Evolutionary conservation across 1,140 invertebrate genomes (phyloP).

Genomic region (Lordiphosa collinella): DNA sequence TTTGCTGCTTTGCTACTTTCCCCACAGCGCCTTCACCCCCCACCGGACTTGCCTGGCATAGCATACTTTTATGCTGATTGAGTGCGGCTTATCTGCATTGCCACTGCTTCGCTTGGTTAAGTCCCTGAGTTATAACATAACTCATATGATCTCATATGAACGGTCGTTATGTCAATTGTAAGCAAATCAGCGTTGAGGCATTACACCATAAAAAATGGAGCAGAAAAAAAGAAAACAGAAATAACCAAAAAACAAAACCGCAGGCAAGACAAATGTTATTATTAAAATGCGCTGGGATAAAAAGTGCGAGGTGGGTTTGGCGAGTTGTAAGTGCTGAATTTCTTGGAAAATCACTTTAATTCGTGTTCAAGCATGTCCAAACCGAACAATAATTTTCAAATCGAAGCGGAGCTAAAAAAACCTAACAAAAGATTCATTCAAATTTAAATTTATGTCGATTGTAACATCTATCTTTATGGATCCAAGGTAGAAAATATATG

Average conservation of each 20-base stretch:
- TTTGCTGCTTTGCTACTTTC: slow-evolving; percentile 14
- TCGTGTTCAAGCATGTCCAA: no score
- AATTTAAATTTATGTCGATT: no score
- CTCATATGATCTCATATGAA: slow-evolving; percentile 48
- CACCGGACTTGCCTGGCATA: slow-evolving; percentile 21
- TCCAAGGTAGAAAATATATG: no score
- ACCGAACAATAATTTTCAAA: no score
- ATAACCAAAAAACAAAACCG: slow-evolving; percentile 41
- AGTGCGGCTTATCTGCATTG: slow-evolving; percentile 66
- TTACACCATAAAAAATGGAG: slow-evolving; percentile 41
- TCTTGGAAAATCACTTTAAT: no score
- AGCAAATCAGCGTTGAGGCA: slow-evolving; percentile 65
- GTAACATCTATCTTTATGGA: no score
- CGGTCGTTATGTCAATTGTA: slow-evolving; percentile 72
- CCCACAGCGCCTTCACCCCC: background rate
- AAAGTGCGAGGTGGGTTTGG: slow-evolving; percentile 23
- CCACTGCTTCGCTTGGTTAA: slow-evolving; percentile 12
- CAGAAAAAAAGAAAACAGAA: background rate
- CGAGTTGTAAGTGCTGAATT: slow-evolving; percentile 4
- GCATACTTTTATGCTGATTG: slow-evolving; percentile 74
- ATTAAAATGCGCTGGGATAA: slow-evolving; percentile 65
- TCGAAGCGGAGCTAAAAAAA: no score
- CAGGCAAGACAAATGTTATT: slow-evolving; percentile 71
- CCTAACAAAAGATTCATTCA: no score
- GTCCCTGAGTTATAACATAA: slow-evolving; percentile 52